phyloP scores from a whole-genome alignment of 2,888 invertebrate species.

The Drymonia ruficornis region DNA sequence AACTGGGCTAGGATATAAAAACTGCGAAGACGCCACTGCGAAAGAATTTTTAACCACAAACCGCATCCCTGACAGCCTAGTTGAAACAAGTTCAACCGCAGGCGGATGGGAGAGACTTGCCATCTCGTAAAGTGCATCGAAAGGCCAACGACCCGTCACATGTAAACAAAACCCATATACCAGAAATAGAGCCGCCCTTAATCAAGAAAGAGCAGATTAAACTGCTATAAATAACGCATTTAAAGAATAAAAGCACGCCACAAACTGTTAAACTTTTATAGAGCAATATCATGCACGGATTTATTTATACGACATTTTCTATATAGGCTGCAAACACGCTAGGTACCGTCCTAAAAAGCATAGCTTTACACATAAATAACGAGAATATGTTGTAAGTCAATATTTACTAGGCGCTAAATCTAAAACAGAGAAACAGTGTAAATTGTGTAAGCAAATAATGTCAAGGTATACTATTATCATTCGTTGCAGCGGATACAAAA shows the following conservation, averaged over 20 bases:
- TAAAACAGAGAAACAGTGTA: conserved; percentile 7
- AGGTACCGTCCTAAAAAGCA: conserved; percentile 19
- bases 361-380: too few species aligned
- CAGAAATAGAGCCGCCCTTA: conserved; percentile 23
- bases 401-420: not conserved
- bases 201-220: conserved; percentile 15
- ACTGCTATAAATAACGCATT: conserved; percentile 5
- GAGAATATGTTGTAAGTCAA: conserved; percentile 1
- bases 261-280: conserved; percentile 1
- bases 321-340: conserved; percentile 16
- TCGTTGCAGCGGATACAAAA: conserved; percentile 22
- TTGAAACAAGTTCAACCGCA: conserved; percentile 49
- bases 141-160: conserved; percentile 45
- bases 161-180: conserved; percentile 47
- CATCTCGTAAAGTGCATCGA: conserved; percentile 33
- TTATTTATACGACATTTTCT: not conserved
- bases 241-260: conserved; percentile 16
- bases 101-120: conserved; percentile 32
- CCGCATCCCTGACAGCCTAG: conserved; percentile 47
- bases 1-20: conserved; percentile 16
- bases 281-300: not conserved
- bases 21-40: conserved; percentile 16
- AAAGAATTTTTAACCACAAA: conserved; percentile 45
- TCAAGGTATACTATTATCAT: conserved; percentile 26
- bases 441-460: conserved; percentile 26